Evolutionary conservation across 2,888 invertebrate genomes (phyloP), one percentile per base, ranked within the genome.

Genomic region (Agonum fuliginosum): DNA sequence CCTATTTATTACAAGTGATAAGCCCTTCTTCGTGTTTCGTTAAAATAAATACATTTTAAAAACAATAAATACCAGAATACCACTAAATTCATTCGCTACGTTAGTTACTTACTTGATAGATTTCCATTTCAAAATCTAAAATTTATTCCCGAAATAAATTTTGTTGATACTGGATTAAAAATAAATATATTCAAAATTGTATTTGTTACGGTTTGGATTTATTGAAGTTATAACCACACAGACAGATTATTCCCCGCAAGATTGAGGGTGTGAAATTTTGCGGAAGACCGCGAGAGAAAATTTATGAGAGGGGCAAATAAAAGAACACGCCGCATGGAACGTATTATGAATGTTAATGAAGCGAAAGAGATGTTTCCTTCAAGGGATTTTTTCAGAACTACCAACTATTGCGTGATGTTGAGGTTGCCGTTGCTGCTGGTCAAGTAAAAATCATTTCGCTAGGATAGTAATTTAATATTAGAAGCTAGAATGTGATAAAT

Each of bases 251-350:
- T 17, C 30, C 58, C 2, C n/a, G 58, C 58, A 62, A 62, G 58
- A 62, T 58, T 62, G 58, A 62, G 58, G 58, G 58, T 62, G 58
- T 62, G 58, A 62, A 62, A 62, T 62, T 62, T 62, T 62, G 58
- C 30, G 58, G 58, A 62, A 62, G 58, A 62, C 58, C 58, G 27
- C 58, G 58, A 30, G 30, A 62, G 58, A 41, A 41, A 67, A 67
- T 67, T 67, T 41, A 67, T 62, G 58, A 62, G 58, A 62, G 58
- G 17, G 58, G 19, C 58, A 62, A 62, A 62, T 62, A 62, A 62
- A 62, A 62, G 58, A 62, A 62, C 58, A 62, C 58, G 58, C 58
- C 58, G 58, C 58, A 17, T 62, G 58, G 58, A 62, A 62, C 58
- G 58, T 34, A 62, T 62, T 62, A 62, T 62, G 58, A 62, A 62